Evolutionary conservation across 2,113 vertebrate species (phyloP).

Genomic region (Hirundichthys speculiger): DNA sequence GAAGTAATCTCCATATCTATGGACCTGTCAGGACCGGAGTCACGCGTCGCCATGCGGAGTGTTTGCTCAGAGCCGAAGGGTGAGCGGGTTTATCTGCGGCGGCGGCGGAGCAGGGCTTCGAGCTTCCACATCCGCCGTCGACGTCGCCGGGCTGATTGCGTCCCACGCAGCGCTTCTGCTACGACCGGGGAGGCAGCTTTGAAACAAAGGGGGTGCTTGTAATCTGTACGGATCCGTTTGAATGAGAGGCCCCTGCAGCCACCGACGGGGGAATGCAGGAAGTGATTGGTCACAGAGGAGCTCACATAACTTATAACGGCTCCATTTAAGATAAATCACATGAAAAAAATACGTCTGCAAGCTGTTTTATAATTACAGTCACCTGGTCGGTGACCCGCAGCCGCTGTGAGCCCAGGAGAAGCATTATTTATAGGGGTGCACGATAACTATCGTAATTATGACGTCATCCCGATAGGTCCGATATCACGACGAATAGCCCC

Average conservation of each 20-base stretch:
- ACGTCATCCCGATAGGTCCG: too few relatives aligned
- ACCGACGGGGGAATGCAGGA: slow-evolving; percentile 27
- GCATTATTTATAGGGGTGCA: slow-evolving; percentile 22
- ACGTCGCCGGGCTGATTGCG: neutral
- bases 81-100: neutral
- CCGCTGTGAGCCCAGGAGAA: neutral
- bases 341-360: neutral
- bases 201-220: slow-evolving; percentile 28
- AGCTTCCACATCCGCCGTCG: neutral
- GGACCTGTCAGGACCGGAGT: slow-evolving; percentile 37
- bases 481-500: too few relatives aligned
- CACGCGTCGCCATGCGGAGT: slow-evolving; percentile 43
- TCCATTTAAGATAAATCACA: slow-evolving; percentile 15
- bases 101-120: neutral
- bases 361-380: neutral
- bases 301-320: neutral
- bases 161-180: too few relatives aligned
- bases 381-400: neutral
- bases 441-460: too few relatives aligned
- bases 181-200: slow-evolving; percentile 12
- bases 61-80: slow-evolving; percentile 43
- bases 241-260: slow-evolving; percentile 55
- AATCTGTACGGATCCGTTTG: slow-evolving; percentile 43
- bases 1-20: slow-evolving; percentile 67
- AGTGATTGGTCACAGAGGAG: slow-evolving; percentile 26